These are phyloP conservation scores for Sinocyclocheilus maitianheensis DNA, from an alignment of 2,113 vertebrate species.

Conservation along the genomic window DNA sequence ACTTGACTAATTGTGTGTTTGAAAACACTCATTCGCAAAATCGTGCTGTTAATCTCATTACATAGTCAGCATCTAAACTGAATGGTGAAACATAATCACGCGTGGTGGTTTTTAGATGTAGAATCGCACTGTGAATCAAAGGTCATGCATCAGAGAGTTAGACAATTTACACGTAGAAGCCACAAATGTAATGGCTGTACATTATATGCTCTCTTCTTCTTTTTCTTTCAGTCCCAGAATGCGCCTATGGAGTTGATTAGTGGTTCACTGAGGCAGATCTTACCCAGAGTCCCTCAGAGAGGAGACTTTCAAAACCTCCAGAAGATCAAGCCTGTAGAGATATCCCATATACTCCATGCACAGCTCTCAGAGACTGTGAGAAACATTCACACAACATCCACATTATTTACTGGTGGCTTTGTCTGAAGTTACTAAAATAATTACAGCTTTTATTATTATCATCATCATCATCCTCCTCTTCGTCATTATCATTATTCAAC, in stretches of 20 bases:
- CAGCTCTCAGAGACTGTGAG: slow-evolving; percentile 67
- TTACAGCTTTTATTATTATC: background rate
- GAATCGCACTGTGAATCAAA: no score
- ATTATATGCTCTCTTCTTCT: background rate
- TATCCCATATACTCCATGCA: slow-evolving; percentile 55
- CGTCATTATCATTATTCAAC: no score
- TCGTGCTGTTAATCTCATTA: no score
- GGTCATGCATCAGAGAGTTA: no score
- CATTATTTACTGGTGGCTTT: background rate
- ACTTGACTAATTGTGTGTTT: no score
- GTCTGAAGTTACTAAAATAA: background rate
- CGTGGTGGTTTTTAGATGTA: no score
- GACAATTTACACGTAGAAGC: no score
- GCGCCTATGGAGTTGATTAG: slow-evolving; percentile 59
- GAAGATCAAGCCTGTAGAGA: slow-evolving; percentile 69
- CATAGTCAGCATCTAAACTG: no score
- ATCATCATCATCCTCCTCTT: no score
- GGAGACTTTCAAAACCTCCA: slow-evolving; percentile 67
- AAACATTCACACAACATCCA: background rate
- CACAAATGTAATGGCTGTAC: background rate
- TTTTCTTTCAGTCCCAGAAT: slow-evolving; percentile 55
- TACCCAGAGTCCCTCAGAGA: slow-evolving; percentile 51
- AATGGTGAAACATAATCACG: no score
- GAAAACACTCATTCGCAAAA: no score
- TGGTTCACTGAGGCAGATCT: slow-evolving; percentile 45